These are phyloP conservation scores for Monochamus alternatus DNA, from an alignment of 2,888 invertebrate genomes.

Conservation along the genomic window DNA sequence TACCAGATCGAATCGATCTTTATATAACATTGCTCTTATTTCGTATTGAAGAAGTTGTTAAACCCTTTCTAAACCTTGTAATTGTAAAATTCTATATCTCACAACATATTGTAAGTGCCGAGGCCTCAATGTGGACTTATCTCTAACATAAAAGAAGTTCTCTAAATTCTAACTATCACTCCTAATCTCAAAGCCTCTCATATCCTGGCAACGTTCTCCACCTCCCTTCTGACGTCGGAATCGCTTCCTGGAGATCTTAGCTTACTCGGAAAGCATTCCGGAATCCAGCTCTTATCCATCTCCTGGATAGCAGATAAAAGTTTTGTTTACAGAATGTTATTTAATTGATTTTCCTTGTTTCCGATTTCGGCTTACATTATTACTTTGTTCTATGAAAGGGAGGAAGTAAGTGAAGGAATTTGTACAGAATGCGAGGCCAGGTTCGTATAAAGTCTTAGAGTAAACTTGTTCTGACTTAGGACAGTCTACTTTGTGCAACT, in stretches of 20 bases:
- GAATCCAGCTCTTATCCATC: background rate
- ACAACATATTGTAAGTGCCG: too few relatives aligned
- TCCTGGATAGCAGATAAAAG: background rate
- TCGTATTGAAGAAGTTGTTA: too few relatives aligned
- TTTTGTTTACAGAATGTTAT: background rate
- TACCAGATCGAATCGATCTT: too few relatives aligned
- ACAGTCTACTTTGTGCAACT: too few relatives aligned
- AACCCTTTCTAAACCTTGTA: too few relatives aligned
- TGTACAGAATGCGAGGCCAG: background rate
- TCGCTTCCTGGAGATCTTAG: background rate
- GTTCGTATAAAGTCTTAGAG: background rate
- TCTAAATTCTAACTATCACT: too few relatives aligned
- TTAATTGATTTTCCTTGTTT: background rate
- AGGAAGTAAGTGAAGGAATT: background rate
- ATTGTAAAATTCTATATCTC: too few relatives aligned
- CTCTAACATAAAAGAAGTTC: too few relatives aligned
- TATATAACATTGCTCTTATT: too few relatives aligned
- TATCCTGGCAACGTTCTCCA: background rate
- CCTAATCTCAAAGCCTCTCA: background rate
- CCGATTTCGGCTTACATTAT: background rate
- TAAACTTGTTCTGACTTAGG: too few relatives aligned
- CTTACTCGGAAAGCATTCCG: background rate
- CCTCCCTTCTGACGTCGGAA: background rate
- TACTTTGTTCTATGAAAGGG: background rate
- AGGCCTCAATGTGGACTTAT: too few relatives aligned